Evolutionary conservation across 1,140 invertebrate species (phyloP), one percentile per base, ranked within the genome.

Genomic region (Neodiprion fabricii): DNA sequence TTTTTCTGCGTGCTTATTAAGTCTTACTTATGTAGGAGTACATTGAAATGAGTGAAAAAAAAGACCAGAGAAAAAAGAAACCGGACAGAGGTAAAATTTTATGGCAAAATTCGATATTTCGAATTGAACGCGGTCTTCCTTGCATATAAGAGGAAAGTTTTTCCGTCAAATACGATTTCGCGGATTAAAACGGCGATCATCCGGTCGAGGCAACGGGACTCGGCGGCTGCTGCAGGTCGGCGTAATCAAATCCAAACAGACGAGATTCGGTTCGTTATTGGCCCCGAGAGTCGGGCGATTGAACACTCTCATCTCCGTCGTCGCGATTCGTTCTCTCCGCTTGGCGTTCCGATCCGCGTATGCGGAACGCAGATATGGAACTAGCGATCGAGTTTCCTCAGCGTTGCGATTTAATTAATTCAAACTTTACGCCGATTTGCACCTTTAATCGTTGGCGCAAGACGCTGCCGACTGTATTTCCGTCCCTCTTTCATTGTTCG

Each of bases 291-390:
- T 53, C n/a, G 50, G 50, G n/a, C 10, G 10, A 53, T 53, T 53
- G 50, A 53, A 53, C 67, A 11, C n/a, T n/a, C 53, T 61, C 53
- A 61, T 61, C n/a, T 61, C 53, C 53, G 53, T 11, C 53, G 17
- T 21, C 17, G 17, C 17, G 17, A 21, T 21, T 21, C 17, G 17
- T 53, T 53, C n/a, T 1, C 50, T 10, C 10, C 10, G 50, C 50
- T 21, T 21, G 17, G 17, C 17, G 10, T 11, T 53, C 17, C 17
- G 50, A 14, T 21, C n/a, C 50, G 70, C 75, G 76, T 75, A 67
- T 77, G 76, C 76, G 28, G 65, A 77, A 75, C 73, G 73, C 70
- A 77, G 77, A 78, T 78, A 78, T 75, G 74, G 73, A 75, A 75
- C 72, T n/a, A 67, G 66, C 10, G 50, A 53, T 53, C 10, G n/a